Conservation (phyloP, 2,797 vertebrate genomes). For the Menidia menidia region DNA sequence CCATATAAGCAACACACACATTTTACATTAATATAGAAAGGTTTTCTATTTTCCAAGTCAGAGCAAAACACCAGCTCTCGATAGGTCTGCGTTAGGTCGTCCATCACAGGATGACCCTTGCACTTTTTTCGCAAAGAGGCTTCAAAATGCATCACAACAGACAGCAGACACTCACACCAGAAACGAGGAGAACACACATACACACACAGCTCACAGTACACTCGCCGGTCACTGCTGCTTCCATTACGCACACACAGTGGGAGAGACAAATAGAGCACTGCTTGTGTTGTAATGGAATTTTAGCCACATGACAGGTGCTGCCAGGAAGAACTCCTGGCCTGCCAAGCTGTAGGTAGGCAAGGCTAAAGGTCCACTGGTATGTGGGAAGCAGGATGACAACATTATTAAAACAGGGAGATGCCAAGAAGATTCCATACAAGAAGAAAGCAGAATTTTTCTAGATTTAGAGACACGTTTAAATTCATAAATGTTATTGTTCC, state of each 20-base stretch:
- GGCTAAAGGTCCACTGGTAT: constrained; percentile 37
- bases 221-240: constrained; percentile 40
- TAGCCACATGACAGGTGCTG: constrained; percentile 44
- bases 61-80: background rate
- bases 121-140: constrained; percentile 35
- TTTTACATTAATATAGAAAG: constrained; percentile 10
- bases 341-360: constrained; percentile 33
- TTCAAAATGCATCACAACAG: constrained; percentile 55
- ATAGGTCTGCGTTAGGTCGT: constrained; percentile 47
- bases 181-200: constrained; percentile 29
- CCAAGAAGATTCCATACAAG: background rate
- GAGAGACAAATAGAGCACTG: constrained; percentile 57
- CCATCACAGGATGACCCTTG: constrained; percentile 50
- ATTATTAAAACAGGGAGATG: constrained; percentile 32
- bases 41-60: constrained; percentile 34
- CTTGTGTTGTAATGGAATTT: constrained; percentile 57
- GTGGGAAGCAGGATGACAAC: constrained; percentile 27
- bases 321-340: constrained; percentile 43
- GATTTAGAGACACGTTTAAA: too few species aligned
- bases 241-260: constrained; percentile 55
- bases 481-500: too few species aligned
- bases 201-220: constrained; percentile 19
- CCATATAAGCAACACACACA: constrained; percentile 13
- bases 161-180: constrained; percentile 20
- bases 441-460: background rate